phyloP scores from a whole-genome alignment of 1,140 invertebrate species.

The Brachionus angularis region DNA sequence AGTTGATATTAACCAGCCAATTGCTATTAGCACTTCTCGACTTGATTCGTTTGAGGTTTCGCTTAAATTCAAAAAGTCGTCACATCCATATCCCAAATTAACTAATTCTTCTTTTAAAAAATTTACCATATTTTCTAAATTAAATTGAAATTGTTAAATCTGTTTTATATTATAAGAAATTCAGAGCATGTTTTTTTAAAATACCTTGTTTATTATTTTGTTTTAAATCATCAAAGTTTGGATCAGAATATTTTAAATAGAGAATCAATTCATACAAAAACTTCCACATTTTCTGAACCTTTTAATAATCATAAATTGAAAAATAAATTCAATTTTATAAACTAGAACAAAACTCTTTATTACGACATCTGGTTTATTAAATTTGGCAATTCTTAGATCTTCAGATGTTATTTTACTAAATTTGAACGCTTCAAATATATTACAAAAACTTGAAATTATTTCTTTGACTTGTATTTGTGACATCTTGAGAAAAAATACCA shows the following conservation, averaged over 20 bases:
- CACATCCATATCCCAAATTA: conserved; percentile 12
- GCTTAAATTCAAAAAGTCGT: conserved; percentile 1
- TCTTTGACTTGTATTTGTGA: conserved; percentile 33
- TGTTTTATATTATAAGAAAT: no score
- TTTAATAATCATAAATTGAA: not conserved
- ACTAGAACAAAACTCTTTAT: no score
- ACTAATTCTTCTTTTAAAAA: conserved; percentile 24
- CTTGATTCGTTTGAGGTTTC: not conserved
- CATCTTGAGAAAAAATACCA: no score
- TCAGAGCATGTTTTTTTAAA: no score
- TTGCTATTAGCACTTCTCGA: conserved; percentile 9
- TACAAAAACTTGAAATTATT: conserved; percentile 29
- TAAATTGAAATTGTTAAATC: not conserved
- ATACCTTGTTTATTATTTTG: not conserved
- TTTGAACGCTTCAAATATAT: conserved; percentile 10
- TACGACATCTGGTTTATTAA: conserved; percentile 16
- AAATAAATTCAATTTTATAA: not conserved
- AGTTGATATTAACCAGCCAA: conserved; percentile 10
- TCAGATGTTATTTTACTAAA: conserved; percentile 29
- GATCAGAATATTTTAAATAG: not conserved
- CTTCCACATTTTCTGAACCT: not conserved
- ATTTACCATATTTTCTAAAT: not conserved
- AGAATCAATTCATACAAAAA: conserved; percentile 16
- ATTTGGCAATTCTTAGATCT: conserved; percentile 22
- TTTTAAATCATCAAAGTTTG: not conserved